Evolutionary conservation across 2,888 invertebrate genomes (phyloP).

Genomic region (Nasonia oneida): DNA sequence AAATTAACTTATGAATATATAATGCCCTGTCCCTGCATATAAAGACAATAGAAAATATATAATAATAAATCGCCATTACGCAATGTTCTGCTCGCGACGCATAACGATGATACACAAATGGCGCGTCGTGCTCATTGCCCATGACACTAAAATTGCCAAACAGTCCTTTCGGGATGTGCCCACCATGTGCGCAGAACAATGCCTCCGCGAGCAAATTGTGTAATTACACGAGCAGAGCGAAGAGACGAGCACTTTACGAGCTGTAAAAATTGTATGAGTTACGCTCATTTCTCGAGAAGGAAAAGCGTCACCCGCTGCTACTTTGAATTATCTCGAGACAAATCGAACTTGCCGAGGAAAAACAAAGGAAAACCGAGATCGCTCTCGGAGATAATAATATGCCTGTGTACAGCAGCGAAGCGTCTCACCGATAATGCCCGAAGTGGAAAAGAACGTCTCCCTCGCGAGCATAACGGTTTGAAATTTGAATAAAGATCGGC

Average conservation of each 20-base stretch:
- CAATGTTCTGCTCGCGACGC: background rate
- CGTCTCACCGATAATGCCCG: background rate
- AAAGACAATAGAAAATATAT: constrained; percentile 1
- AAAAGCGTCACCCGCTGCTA: background rate
- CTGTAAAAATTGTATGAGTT: background rate
- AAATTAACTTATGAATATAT: too few species aligned
- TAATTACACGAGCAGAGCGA: background rate
- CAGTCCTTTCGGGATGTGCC: background rate
- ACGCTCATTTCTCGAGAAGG: background rate
- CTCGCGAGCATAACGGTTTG: too few species aligned
- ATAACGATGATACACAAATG: background rate
- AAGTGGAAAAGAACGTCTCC: too few species aligned
- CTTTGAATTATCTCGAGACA: background rate
- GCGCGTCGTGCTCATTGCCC: background rate
- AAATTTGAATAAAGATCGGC: background rate
- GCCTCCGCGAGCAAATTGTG: background rate
- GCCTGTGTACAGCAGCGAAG: too few species aligned
- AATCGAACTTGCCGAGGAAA: background rate
- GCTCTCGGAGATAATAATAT: too few species aligned
- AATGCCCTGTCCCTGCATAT: background rate
- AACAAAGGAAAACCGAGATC: background rate
- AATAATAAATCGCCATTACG: background rate
- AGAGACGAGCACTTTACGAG: background rate
- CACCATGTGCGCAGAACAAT: background rate
- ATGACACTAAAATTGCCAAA: background rate